Evolutionary conservation across 92 coral and sea anemone genomes (phyloP).

Genomic region (Parazoanthus darwini): DNA sequence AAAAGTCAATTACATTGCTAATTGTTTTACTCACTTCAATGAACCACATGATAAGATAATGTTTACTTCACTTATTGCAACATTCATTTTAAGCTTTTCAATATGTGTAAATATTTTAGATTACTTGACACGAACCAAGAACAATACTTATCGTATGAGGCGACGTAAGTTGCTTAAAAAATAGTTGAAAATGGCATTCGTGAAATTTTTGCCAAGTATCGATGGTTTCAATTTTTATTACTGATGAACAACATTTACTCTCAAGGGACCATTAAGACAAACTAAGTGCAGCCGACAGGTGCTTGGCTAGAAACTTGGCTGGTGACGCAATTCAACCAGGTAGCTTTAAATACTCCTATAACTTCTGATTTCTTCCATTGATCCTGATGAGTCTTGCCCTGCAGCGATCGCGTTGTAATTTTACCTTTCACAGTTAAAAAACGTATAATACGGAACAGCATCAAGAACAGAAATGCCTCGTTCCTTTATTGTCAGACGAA

Average conservation of each 20-base stretch:
- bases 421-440: neutral
- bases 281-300: neutral
- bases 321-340: neutral
- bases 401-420: neutral
- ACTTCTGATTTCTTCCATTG: neutral
- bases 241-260: neutral
- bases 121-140: neutral
- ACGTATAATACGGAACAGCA: neutral
- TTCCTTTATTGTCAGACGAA: slow-evolving; percentile 2
- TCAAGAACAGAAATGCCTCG: slow-evolving; percentile 20
- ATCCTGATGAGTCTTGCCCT: neutral
- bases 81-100: neutral
- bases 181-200: no score
- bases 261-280: neutral
- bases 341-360: neutral
- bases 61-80: neutral
- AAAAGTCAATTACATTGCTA: no score
- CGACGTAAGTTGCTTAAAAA: no score
- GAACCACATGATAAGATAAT: neutral
- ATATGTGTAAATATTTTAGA: no score
- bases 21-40: neutral
- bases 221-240: neutral
- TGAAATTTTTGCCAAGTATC: neutral
- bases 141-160: no score
- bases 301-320: neutral